These are phyloP conservation scores for Hyles vespertilio DNA, from an alignment of 1,140 invertebrate genomes.

Conservation along the genomic window DNA sequence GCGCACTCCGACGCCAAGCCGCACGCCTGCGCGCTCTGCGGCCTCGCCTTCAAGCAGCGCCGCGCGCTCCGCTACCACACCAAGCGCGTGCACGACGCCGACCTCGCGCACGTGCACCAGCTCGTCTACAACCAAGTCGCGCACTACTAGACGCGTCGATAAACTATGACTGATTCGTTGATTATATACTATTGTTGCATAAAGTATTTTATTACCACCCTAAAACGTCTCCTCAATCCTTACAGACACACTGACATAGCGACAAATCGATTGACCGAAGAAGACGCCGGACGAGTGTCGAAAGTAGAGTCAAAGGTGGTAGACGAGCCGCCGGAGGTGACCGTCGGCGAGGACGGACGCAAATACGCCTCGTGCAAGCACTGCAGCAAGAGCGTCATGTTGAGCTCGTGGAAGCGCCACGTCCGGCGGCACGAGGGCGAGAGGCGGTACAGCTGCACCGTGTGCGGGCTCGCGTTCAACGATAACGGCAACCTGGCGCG, in stretches of 20 bases:
- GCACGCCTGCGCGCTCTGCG: conserved; percentile 37
- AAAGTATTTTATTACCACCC: not conserved
- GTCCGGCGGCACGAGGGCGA: conserved; percentile 26
- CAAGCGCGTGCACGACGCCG: conserved; percentile 33
- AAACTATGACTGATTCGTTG: not conserved
- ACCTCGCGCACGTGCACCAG: conserved; percentile 10
- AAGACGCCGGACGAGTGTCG: conserved; percentile 6
- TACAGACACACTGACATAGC: not conserved
- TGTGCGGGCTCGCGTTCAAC: conserved; percentile 44
- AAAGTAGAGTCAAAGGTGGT: conserved; percentile 5
- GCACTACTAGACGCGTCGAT: conserved; percentile 16
- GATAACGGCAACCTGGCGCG: conserved; percentile 71
- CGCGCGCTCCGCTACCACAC: conserved; percentile 45
- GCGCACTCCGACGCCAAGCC: conserved; percentile 41
- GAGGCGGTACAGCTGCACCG: conserved; percentile 37
- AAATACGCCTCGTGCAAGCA: conserved; percentile 61
- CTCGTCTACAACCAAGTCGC: conserved; percentile 23
- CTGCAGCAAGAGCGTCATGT: conserved; percentile 66
- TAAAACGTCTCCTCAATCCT: conserved; percentile 6
- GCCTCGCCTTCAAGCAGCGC: conserved; percentile 42
- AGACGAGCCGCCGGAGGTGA: conserved; percentile 13
- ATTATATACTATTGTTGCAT: not conserved
- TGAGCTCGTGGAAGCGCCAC: conserved; percentile 46
- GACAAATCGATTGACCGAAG: not conserved
- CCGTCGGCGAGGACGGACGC: conserved; percentile 29